Percentiles rank a stretch among this genome's conserved stretches.
Evolutionary conservation across 2,113 vertebrate genomes (phyloP).

Genomic region (Gorsachius goisagi): DNA sequence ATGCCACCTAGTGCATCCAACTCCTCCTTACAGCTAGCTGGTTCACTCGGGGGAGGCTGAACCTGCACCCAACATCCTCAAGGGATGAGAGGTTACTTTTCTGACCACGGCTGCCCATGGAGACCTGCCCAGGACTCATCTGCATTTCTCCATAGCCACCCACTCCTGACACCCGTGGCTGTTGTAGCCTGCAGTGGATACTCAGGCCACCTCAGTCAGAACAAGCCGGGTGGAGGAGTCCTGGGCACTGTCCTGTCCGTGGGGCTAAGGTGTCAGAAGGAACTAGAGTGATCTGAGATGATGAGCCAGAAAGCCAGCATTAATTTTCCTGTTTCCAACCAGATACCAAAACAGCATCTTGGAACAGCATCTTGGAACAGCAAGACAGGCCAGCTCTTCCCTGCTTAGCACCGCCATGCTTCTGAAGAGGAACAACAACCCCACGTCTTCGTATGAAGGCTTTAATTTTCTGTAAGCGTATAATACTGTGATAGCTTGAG

Average conservation of each 20-base stretch:
- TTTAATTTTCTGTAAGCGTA: not conserved
- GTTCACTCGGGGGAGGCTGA: not conserved
- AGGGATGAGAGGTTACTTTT: not conserved
- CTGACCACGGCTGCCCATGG: not conserved
- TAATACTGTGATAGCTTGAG: not conserved
- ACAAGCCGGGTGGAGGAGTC: not conserved
- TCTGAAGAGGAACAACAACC: not conserved
- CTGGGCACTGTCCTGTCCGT: not conserved
- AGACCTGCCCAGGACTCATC: not conserved
- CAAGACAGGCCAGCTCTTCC: fast-evolving
- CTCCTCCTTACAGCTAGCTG: not conserved
- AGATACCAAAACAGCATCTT: not conserved
- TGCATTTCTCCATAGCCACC: not conserved
- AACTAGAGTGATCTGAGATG: not conserved
- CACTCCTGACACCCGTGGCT: not conserved
- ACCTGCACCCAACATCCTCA: not conserved
- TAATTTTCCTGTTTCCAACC: not conserved
- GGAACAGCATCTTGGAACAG: not conserved
- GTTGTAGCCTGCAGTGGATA: not conserved
- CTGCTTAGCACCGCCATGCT: not conserved
- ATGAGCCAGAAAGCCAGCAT: not conserved
- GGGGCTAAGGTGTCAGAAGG: not conserved
- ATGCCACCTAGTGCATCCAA: not conserved
- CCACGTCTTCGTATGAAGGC: not conserved
- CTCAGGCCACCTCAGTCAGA: not conserved